Evolutionary conservation across 2,797 vertebrate species (phyloP).

Genomic region (Selene dorsalis): DNA sequence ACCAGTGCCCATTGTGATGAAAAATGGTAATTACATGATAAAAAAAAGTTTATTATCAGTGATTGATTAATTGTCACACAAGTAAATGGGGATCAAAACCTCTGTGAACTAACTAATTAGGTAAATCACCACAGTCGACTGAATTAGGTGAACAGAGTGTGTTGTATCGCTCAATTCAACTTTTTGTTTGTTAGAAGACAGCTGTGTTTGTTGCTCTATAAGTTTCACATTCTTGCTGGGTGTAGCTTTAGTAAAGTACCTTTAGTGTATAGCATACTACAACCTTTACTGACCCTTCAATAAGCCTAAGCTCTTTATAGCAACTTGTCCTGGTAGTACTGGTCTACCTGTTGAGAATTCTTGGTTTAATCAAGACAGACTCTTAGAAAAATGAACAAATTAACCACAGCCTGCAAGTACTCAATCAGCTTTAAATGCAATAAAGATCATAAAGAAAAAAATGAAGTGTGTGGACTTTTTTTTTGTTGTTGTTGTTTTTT

Average conservation of each 20-base stretch:
- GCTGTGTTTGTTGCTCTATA: background rate
- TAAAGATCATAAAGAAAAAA: no score
- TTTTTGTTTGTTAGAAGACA: background rate
- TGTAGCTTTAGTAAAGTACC: background rate
- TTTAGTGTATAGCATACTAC: slow-evolving; percentile 10
- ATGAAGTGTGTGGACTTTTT: background rate
- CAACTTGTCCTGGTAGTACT: background rate
- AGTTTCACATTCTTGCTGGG: slow-evolving; percentile 4
- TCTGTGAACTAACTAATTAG: background rate
- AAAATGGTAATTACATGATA: background rate
- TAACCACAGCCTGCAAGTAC: slow-evolving; percentile 34
- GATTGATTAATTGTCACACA: background rate
- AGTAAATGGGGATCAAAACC: background rate
- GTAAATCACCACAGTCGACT: background rate
- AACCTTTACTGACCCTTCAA: slow-evolving; percentile 18
- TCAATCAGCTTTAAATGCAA: slow-evolving; percentile 29
- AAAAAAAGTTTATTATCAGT: slow-evolving; percentile 4
- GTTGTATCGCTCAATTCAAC: background rate
- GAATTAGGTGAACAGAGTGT: background rate
- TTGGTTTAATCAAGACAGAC: slow-evolving; percentile 44
- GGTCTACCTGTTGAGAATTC: slow-evolving; percentile 35
- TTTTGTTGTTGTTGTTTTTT: background rate
- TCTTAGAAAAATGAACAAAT: slow-evolving; percentile 44
- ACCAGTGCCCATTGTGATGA: background rate
- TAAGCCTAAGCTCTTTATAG: slow-evolving; percentile 32